phyloP scores from a whole-genome alignment of 2,113 vertebrate species.

The Lophochroa leadbeateri region DNA sequence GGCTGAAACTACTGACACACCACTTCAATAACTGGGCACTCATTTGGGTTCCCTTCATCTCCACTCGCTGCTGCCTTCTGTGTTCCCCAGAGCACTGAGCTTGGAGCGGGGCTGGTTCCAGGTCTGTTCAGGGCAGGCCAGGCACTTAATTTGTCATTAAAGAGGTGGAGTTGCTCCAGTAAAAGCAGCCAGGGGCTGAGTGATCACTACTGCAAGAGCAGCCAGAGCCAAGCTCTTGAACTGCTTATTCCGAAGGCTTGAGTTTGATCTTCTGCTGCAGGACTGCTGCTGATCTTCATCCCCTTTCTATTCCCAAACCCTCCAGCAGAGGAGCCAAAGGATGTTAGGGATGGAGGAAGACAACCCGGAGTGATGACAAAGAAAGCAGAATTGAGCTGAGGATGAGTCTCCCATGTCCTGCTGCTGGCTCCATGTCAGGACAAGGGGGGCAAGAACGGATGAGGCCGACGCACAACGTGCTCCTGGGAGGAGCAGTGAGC shows the following conservation, averaged over 20 bases:
- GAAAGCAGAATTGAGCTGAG: neutral
- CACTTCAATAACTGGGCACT: neutral
- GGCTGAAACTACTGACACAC: neutral
- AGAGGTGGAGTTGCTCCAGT: neutral
- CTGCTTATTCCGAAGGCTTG: neutral
- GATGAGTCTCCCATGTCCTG: rapidly evolving
- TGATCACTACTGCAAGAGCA: neutral
- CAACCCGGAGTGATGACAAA: neutral
- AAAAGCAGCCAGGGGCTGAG: neutral
- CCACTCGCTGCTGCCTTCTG: neutral
- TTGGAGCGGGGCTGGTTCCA: neutral
- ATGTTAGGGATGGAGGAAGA: neutral
- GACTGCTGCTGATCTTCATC: neutral
- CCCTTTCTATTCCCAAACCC: neutral
- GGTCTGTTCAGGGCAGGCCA: neutral
- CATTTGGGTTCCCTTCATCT: neutral
- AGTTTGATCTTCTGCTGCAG: neutral
- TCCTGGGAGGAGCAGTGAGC: neutral
- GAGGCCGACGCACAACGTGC: rapidly evolving
- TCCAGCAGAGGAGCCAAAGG: neutral
- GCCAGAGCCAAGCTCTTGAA: neutral
- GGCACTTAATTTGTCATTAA: neutral
- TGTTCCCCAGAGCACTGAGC: neutral
- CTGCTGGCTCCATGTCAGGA: neutral
- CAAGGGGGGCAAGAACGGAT: neutral